Evolutionary conservation across 2,797 vertebrate species (phyloP), one percentile per base, ranked within the genome.

Genomic region (Petrocephalus sullivani): DNA sequence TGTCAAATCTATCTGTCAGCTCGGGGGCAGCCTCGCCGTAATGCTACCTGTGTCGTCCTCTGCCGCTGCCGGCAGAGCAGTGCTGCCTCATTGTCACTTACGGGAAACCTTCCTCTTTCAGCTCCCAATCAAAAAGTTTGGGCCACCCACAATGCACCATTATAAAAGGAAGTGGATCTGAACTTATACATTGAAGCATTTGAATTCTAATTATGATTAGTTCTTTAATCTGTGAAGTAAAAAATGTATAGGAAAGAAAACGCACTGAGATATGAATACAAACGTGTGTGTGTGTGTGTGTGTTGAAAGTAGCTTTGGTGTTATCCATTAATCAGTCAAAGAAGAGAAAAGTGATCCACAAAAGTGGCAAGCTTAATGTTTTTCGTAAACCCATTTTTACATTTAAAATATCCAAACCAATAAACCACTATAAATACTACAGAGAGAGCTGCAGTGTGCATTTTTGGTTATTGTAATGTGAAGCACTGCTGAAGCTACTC

Each of bases 1-100:
- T 92, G 92, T 92, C 89, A 95, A 92, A 92, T 88, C 89, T 89
- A 93, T 92, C 87, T 86, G 86, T 93, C 21, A 54, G 49, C 56
- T 49, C 10, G 19, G 57, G 53, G 67, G 23, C 54, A 28, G 0
- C 53, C 28, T 28, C n/a, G 78, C 49, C 14, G 12, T 54, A 16
- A 28, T 28, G 84, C 8, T 88, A 14, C 54, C 75, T 87, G 58
- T 87, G 60, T 54, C 85, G 64, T 89, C 83, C 89, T 89, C 88
- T 64, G 88, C 28, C 88, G 87, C 90, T 87, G 88, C 78, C 87
- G 88, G 21, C 87, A 87, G 54, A 56, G 53, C 9, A 57, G 16
- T 4, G 28, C 28, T 1, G 14, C 33, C 56, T 16, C 28, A 37
- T 56, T 86, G 21, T 41, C 56, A 16, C 33, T 85, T 54, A 85